phyloP scores from a whole-genome alignment of 2,888 invertebrate genomes.

The Aspidiotus destructor region DNA sequence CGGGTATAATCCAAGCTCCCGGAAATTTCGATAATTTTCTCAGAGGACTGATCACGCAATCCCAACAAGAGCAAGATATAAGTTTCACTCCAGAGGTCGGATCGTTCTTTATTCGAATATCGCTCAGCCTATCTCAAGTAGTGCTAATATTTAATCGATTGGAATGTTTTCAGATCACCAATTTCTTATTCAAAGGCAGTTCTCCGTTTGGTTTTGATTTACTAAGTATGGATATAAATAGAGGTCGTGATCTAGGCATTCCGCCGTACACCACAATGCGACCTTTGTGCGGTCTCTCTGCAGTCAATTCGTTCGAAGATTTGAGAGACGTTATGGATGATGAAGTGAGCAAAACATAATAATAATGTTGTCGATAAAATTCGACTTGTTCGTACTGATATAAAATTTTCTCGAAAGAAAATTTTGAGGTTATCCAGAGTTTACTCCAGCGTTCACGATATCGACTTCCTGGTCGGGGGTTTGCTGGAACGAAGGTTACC shows the following conservation, averaged over 20 bases:
- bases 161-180: constrained; percentile 66
- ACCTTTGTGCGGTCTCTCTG: constrained; percentile 77
- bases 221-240: constrained; percentile 88
- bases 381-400: too few relatives aligned
- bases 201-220: constrained; percentile 62
- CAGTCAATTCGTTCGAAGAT: constrained; percentile 66
- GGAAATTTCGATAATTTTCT: constrained; percentile 35
- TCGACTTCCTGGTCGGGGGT: constrained; percentile 90
- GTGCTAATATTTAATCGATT: not conserved
- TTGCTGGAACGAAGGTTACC: constrained; percentile 82
- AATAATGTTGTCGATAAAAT: constrained; percentile 57
- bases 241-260: constrained; percentile 81
- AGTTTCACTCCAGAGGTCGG: constrained; percentile 35
- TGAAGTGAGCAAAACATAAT: constrained; percentile 56
- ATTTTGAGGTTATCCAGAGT: constrained; percentile 52
- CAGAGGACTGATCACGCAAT: constrained; percentile 34
- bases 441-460: constrained; percentile 66
- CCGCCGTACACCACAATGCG: constrained; percentile 88
- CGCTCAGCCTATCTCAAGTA: not conserved
- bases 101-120: not conserved
- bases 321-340: constrained; percentile 81
- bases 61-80: constrained; percentile 34
- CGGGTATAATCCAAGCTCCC: constrained; percentile 34
- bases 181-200: constrained; percentile 53
- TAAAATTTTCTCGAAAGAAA: constrained; percentile 44